Evolutionary conservation across 2,797 vertebrate genomes (phyloP).

Genomic region (Chromis chromis): DNA sequence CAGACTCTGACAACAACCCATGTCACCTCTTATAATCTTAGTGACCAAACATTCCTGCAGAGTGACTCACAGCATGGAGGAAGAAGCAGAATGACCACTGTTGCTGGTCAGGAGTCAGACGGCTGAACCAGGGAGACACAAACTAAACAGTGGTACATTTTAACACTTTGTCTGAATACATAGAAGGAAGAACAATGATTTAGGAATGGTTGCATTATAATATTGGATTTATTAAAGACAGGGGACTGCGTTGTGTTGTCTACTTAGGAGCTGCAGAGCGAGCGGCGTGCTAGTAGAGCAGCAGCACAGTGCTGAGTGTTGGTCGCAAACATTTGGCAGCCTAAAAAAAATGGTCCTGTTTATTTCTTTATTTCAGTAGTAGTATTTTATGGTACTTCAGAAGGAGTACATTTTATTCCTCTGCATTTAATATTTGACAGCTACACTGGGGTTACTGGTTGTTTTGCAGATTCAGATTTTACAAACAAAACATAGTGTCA

Average conservation of each 20-base stretch:
- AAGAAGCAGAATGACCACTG: conserved; percentile 22
- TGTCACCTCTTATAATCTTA: conserved; percentile 47
- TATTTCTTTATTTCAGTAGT: background rate
- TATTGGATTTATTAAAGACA: too few species aligned
- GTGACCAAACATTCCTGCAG: conserved; percentile 57
- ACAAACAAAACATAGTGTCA: background rate
- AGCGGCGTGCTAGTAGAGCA: too few species aligned
- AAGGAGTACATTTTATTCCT: too few species aligned
- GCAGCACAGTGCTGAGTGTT: too few species aligned
- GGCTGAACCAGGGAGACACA: background rate
- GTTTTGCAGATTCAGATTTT: background rate
- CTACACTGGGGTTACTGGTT: background rate
- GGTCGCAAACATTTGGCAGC: background rate
- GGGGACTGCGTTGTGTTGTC: too few species aligned
- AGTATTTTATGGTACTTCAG: background rate
- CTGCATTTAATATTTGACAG: background rate
- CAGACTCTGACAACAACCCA: conserved; percentile 38
- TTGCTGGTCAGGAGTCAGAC: conserved; percentile 26
- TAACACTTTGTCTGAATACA: too few species aligned
- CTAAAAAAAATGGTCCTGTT: background rate
- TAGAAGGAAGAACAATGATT: too few species aligned
- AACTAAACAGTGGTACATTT: too few species aligned
- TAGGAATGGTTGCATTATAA: too few species aligned
- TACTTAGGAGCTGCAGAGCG: too few species aligned
- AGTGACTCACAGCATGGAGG: conserved; percentile 47